Percentiles rank a stretch among this genome's conserved stretches.
Conservation (phyloP, 2,797 vertebrate species). For the Sus cebifrons region DNA sequence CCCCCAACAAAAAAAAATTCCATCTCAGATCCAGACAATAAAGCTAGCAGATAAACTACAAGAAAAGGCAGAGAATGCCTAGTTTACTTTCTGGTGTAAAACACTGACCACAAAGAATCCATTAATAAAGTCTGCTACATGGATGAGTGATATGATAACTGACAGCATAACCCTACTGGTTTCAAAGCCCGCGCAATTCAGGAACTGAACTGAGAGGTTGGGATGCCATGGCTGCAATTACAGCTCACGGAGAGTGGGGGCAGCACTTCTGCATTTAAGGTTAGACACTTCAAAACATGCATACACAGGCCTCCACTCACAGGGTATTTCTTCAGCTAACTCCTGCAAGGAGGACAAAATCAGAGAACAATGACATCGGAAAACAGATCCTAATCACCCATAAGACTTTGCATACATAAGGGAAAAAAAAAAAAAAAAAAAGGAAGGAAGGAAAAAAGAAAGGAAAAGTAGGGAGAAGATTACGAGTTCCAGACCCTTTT, state of each 20-base stretch:
- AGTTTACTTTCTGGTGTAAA: neutral
- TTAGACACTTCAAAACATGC: neutral
- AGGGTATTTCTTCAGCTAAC: neutral
- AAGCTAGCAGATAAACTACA: neutral
- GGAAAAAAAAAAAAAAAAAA: neutral
- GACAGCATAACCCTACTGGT: neutral
- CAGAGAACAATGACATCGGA: neutral
- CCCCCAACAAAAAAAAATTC: neutral
- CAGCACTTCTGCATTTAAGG: neutral
- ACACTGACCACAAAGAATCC: neutral
- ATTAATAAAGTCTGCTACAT: neutral
- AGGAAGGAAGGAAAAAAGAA: neutral
- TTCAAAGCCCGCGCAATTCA: constrained; percentile 26
- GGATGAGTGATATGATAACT: neutral
- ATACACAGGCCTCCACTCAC: neutral
- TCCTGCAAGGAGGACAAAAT: neutral
- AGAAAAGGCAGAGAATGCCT: neutral
- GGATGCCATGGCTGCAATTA: neutral
- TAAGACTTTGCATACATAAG: neutral
- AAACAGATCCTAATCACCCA: neutral
- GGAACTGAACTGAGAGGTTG: neutral
- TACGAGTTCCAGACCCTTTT: neutral
- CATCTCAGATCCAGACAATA: neutral
- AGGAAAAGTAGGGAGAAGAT: no score
- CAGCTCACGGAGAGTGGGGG: neutral